Conservation (phyloP, 2,888 invertebrate genomes). For the Uropetala carovei region DNA sequence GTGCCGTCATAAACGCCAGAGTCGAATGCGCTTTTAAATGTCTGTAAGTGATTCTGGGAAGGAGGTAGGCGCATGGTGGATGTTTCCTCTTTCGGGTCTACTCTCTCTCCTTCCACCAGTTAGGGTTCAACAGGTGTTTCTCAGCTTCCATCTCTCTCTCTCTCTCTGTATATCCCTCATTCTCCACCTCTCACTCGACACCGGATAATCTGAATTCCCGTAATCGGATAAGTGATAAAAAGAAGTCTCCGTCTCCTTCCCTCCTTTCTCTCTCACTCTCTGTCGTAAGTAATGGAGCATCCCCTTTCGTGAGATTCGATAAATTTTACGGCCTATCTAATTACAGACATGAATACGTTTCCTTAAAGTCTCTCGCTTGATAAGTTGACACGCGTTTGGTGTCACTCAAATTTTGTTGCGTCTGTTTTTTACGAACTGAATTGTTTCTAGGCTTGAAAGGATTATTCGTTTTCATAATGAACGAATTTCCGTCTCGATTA, state of each 20-base stretch:
- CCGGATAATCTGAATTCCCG: conserved; percentile 10
- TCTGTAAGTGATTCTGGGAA: background rate
- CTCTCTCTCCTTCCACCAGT: background rate
- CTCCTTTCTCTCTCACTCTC: background rate
- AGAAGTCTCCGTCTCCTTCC: background rate
- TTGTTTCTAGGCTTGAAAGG: background rate
- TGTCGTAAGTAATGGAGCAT: conserved; percentile 9
- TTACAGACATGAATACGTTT: conserved; percentile 4
- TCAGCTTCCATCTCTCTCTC: background rate
- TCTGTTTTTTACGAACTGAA: background rate
- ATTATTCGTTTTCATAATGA: background rate
- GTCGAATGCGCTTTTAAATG: conserved; percentile 24
- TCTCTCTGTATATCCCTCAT: background rate
- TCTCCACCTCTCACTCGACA: no score
- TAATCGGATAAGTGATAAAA: conserved; percentile 29
- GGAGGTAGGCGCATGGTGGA: background rate
- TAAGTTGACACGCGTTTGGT: background rate
- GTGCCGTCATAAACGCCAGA: conserved; percentile 12
- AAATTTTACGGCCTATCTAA: conserved; percentile 3
- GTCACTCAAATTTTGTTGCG: background rate
- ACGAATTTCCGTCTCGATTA: background rate
- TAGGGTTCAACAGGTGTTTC: conserved; percentile 29
- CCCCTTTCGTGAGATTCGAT: background rate
- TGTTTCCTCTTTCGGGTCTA: background rate
- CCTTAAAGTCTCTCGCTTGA: background rate